Evolutionary conservation across 2,113 vertebrate genomes (phyloP).

Genomic region (Perca flavescens): DNA sequence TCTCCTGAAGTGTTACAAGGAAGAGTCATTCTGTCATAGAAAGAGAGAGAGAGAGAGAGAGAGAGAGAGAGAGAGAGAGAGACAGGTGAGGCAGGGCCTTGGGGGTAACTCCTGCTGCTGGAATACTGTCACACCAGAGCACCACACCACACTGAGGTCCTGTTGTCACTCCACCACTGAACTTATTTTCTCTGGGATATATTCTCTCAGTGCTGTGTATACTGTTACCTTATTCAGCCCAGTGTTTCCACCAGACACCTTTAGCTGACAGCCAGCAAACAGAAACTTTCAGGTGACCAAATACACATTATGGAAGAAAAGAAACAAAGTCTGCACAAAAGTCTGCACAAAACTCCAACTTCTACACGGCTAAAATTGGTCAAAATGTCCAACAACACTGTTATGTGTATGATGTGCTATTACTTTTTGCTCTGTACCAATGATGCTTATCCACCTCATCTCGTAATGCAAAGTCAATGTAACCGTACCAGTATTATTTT

Average conservation of each 20-base stretch:
- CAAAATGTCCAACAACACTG: background rate
- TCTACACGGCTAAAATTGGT: background rate
- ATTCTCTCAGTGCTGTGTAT: background rate
- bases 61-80: background rate
- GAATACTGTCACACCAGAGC: conserved; percentile 12
- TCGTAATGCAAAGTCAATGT: no score
- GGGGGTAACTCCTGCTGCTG: conserved; percentile 8
- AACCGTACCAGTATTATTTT: background rate
- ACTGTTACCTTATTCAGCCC: background rate
- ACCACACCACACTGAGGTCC: background rate
- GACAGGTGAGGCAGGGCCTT: conserved; percentile 19
- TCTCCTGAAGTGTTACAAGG: conserved; percentile 1
- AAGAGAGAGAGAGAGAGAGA: background rate
- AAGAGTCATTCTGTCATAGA: conserved; percentile 4
- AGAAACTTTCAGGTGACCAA: background rate
- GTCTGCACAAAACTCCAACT: background rate
- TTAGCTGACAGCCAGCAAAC: background rate
- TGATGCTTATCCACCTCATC: background rate
- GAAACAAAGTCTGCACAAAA: background rate
- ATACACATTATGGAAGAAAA: background rate
- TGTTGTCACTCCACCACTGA: background rate
- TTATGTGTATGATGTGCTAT: background rate
- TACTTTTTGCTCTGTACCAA: no score
- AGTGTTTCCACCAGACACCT: conserved; percentile 1
- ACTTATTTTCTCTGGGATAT: background rate